Percentiles rank a stretch among this genome's conserved stretches.
phyloP scores from a whole-genome alignment of 2,888 invertebrate species.

The Hyppa rectilinea region DNA sequence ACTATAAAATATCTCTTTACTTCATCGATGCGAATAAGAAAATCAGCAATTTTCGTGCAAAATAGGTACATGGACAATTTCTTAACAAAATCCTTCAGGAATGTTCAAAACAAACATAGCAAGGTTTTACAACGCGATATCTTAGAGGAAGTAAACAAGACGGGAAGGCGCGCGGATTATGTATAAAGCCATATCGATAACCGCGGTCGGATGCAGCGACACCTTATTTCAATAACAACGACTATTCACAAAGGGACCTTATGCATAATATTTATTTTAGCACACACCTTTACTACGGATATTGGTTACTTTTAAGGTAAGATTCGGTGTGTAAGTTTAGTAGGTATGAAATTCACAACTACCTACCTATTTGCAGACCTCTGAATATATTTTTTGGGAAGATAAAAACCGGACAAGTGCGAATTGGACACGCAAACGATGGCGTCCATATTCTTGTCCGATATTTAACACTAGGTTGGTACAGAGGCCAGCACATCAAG shows the following conservation, averaged over 20 bases:
- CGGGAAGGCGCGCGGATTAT: constrained; percentile 76
- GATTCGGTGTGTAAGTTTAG: constrained; percentile 24
- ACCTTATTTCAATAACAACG: constrained; percentile 87
- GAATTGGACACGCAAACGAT: too few relatives aligned
- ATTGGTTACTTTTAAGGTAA: constrained; percentile 43
- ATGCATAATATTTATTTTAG: constrained; percentile 77
- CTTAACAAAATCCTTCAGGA: constrained; percentile 44
- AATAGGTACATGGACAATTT: constrained; percentile 31
- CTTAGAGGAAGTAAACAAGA: constrained; percentile 74
- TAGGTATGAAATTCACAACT: background rate
- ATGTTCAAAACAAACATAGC: constrained; percentile 56
- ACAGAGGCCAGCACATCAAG: too few relatives aligned
- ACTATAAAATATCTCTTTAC: background rate
- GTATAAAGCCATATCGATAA: constrained; percentile 81
- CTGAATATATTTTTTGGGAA: too few relatives aligned
- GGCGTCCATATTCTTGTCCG: too few relatives aligned
- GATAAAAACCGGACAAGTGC: too few relatives aligned
- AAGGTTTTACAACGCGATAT: constrained; percentile 71
- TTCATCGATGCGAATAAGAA: background rate
- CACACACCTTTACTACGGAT: constrained; percentile 68
- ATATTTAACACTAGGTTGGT: too few relatives aligned
- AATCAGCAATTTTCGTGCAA: constrained; percentile 4
- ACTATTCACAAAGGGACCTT: constrained; percentile 77
- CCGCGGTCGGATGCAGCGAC: constrained; percentile 78
- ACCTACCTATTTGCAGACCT: too few relatives aligned